Evolutionary conservation across 2,888 invertebrate genomes (phyloP), one percentile per base, ranked within the genome.

Genomic region (Netelia fuscicornis): DNA sequence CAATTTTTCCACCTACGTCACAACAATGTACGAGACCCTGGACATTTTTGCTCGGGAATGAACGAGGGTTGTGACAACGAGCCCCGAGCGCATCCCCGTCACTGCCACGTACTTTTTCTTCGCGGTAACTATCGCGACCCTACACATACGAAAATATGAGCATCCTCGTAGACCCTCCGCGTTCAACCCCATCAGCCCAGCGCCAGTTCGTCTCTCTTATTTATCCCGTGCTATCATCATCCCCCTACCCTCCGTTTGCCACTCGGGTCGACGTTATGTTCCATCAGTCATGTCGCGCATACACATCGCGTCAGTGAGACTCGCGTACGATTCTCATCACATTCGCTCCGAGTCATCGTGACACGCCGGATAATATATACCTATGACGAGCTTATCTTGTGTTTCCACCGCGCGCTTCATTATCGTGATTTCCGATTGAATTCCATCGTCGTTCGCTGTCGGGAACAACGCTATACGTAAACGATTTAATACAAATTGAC

Each of bases 271-370:
- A 75, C 80, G 75, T 58, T 56, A 65, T 80, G 71, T 84, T 84
- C 83, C 75, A 84, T 84, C 83, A 80, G 79, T 80, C 80, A 84
- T 71, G 65, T 56, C 6, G 37, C 3, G 56, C 67, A 76, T 56
- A 48, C 42, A 56, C 10, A 56, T 56, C 5, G 52, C 70, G 64
- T 71, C 64, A 64, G 58, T n/a, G 20, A 58, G 65, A 64, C 37
- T 37, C 37, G 65, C 44, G 68, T 20, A 67, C 68, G 23, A 17
- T 65, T 76, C 52, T n/a, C 56, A 25, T 56, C 74, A 76, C 52
- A 44, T 79, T 17, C 58, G 64, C 30, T 52, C 37, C 42, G 64
- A 76, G 42, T 20, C 48, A 65, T 17, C 54, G 70, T 76, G 71
- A 80, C 71, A 44, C 56, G 58, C 56, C 42, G 65, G 42, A 75